Conservation (phyloP, 1,140 invertebrate genomes). For the Oryctes rhinoceros region DNA sequence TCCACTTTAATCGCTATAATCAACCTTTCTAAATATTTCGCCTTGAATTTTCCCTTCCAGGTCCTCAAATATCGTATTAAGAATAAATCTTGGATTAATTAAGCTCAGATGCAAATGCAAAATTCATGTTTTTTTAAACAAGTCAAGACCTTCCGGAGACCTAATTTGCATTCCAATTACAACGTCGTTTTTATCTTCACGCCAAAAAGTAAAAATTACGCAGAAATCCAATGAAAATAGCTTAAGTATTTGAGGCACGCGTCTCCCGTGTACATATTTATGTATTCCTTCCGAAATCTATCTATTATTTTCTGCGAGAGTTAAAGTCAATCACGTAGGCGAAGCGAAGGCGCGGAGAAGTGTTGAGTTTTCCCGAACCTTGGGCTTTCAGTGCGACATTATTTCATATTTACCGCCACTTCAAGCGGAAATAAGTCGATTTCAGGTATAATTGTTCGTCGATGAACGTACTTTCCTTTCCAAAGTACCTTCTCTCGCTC, state of each 20-base stretch:
- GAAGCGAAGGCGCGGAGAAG: background rate
- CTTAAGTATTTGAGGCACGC: background rate
- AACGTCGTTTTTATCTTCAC: too few relatives aligned
- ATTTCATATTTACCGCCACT: slow-evolving; percentile 9
- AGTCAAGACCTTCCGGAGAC: too few relatives aligned
- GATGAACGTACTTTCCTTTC: slow-evolving; percentile 5
- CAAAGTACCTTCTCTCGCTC: background rate
- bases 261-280: background rate
- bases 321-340: slow-evolving; percentile 5
- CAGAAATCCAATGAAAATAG: too few relatives aligned
- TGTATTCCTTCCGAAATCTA: background rate
- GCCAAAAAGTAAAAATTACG: too few relatives aligned
- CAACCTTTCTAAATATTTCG: too few relatives aligned
- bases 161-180: too few relatives aligned
- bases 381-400: slow-evolving; percentile 1
- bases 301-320: background rate
- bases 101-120: too few relatives aligned
- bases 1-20: too few relatives aligned
- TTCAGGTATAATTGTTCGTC: slow-evolving; percentile 8
- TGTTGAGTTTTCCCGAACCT: background rate
- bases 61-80: too few relatives aligned
- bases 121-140: too few relatives aligned
- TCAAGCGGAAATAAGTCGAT: slow-evolving; percentile 9
- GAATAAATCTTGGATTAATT: too few relatives aligned
- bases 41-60: too few relatives aligned